Conservation (phyloP, 2,888 invertebrate genomes). For the Cheilosia scutellata region DNA sequence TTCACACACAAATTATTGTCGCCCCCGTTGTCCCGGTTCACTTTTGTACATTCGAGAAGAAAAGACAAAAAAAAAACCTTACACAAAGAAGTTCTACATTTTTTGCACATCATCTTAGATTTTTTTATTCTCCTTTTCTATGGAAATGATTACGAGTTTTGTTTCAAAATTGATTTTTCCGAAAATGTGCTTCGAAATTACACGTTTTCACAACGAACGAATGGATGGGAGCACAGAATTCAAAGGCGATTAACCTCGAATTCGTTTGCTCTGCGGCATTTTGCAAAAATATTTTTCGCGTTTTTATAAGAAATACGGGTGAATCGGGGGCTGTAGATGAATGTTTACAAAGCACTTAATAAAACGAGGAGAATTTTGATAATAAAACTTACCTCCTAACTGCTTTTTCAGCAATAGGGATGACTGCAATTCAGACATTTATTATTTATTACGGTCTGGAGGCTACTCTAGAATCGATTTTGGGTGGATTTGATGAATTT, state of each 20-base stretch:
- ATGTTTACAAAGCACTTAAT: background rate
- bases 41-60: constrained; percentile 46
- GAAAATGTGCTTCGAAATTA: constrained; percentile 37
- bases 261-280: constrained; percentile 61
- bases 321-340: background rate
- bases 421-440: constrained; percentile 97
- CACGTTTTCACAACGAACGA: constrained; percentile 60
- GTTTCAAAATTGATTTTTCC: constrained; percentile 42
- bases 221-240: constrained; percentile 35
- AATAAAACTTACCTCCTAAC: constrained; percentile 92
- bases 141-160: constrained; percentile 8
- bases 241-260: constrained; percentile 67
- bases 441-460: constrained; percentile 77
- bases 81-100: constrained; percentile 60
- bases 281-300: constrained; percentile 36
- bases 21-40: constrained; percentile 64
- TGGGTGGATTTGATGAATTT: constrained; percentile 61
- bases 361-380: background rate
- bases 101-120: constrained; percentile 24
- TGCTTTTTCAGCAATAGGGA: constrained; percentile 97
- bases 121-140: constrained; percentile 16
- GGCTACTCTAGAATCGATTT: constrained; percentile 70
- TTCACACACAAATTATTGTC: constrained; percentile 41
- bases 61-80: constrained; percentile 63
- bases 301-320: constrained; percentile 17